Evolutionary conservation across 2,113 vertebrate species (phyloP).

Genomic region (Gasterosteus nipponicus): DNA sequence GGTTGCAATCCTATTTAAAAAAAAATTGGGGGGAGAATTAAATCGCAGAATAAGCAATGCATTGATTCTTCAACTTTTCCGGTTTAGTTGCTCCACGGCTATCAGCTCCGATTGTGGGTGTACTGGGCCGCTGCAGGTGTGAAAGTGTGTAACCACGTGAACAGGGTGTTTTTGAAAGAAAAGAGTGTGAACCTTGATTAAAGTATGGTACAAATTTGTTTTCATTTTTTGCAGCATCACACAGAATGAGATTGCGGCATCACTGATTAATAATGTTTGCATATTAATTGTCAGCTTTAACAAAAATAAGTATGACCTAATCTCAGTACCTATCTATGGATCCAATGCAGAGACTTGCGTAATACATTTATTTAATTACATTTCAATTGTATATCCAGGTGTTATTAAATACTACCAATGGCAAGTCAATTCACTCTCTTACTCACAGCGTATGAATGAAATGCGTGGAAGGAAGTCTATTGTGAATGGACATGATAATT

Average conservation of each 20-base stretch:
- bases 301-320: too few relatives aligned
- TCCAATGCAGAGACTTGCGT: neutral
- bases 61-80: neutral
- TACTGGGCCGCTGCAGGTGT: neutral
- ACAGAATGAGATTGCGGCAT: too few relatives aligned
- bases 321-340: neutral
- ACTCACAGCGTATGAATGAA: constrained; percentile 41
- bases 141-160: neutral
- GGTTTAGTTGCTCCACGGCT: neutral
- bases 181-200: neutral
- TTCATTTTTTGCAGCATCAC: too few relatives aligned
- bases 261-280: neutral
- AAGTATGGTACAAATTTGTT: neutral
- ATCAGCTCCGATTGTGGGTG: neutral
- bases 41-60: neutral
- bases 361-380: neutral
- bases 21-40: neutral
- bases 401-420: neutral
- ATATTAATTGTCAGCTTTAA: neutral
- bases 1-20: too few relatives aligned
- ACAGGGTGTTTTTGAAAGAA: neutral
- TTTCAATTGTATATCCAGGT: neutral
- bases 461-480: neutral
- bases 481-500: constrained; percentile 36
- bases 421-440: neutral